phyloP scores from a whole-genome alignment of 2,888 invertebrate genomes.

The Dicycla oo region DNA sequence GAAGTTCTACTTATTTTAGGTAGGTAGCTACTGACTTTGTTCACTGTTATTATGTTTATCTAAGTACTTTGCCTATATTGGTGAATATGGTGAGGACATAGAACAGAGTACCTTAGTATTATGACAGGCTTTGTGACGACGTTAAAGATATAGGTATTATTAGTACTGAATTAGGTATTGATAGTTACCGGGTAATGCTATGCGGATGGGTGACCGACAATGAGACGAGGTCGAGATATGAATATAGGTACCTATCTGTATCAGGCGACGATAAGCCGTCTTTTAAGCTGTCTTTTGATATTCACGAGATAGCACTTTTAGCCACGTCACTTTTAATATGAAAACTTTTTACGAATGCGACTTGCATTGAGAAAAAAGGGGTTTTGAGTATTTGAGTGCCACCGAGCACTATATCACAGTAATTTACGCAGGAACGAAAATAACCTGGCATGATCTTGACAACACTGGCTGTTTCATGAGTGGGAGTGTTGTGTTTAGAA shows the following conservation, averaged over 20 bases:
- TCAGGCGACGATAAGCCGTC: slow-evolving; percentile 29
- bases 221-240: slow-evolving; percentile 37
- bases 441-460: slow-evolving; percentile 52
- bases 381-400: slow-evolving; percentile 13
- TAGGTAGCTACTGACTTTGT: background rate
- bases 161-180: slow-evolving; percentile 12
- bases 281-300: slow-evolving; percentile 41
- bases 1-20: too few species aligned
- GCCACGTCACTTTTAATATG: slow-evolving; percentile 35
- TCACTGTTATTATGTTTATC: background rate
- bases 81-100: background rate
- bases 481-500: slow-evolving; percentile 51
- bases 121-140: background rate
- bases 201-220: slow-evolving; percentile 46
- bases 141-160: slow-evolving; percentile 9
- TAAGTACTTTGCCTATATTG: background rate
- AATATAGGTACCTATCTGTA: slow-evolving; percentile 24
- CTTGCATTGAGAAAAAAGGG: slow-evolving; percentile 12
- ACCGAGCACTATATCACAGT: slow-evolving; percentile 23
- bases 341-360: slow-evolving; percentile 12
- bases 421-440: slow-evolving; percentile 46
- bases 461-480: slow-evolving; percentile 44
- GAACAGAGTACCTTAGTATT: background rate
- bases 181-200: slow-evolving; percentile 28
- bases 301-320: slow-evolving; percentile 37